Conservation (phyloP, 2,797 vertebrate genomes). For the Falco berigora region DNA sequence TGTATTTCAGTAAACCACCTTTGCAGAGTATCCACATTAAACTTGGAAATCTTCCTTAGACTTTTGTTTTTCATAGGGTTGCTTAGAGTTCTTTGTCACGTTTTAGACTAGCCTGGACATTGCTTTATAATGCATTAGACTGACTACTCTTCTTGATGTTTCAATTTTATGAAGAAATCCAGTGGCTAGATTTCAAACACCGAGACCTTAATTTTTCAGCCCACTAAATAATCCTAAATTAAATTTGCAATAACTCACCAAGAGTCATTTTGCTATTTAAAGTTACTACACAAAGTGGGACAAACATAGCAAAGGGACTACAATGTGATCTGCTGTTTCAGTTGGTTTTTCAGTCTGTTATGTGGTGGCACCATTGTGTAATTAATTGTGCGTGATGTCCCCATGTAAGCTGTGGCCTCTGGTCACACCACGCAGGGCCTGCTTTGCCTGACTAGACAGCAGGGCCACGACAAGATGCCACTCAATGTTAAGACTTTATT, state of each 20-base stretch:
- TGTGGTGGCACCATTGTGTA: rapidly evolving
- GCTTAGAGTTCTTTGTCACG: background rate
- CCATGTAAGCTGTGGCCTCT: background rate
- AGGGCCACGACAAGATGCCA: background rate
- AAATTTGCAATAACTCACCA: background rate
- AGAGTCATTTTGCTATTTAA: background rate
- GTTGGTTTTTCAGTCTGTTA: background rate
- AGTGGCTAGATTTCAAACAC: background rate
- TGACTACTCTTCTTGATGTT: background rate
- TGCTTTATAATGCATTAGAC: background rate
- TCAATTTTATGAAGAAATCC: background rate
- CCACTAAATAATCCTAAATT: background rate
- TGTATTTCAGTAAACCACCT: background rate
- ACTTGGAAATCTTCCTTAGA: background rate
- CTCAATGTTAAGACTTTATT: background rate
- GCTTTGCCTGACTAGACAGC: background rate
- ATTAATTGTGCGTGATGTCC: too few relatives aligned
- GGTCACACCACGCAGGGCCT: background rate
- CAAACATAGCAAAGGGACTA: background rate
- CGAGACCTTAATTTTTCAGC: background rate
- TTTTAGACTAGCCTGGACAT: background rate
- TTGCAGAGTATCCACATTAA: background rate
- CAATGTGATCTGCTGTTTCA: background rate
- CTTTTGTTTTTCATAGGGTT: background rate
- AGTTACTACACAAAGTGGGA: background rate